Evolutionary conservation across 1,140 invertebrate genomes (phyloP).

Genomic region (Lysiphlebus fabarum): DNA sequence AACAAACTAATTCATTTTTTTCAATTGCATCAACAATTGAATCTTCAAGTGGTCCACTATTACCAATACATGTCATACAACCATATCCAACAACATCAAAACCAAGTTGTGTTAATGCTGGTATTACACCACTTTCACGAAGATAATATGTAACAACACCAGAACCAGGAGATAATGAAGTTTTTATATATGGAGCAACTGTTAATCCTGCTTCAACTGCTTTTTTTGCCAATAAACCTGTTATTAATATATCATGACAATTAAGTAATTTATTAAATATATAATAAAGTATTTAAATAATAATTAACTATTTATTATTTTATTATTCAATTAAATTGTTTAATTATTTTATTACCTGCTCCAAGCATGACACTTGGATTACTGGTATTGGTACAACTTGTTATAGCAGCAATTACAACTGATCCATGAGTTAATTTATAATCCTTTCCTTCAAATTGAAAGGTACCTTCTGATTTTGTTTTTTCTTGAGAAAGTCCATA

Average conservation of each 20-base stretch:
- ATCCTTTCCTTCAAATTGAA: constrained; percentile 77
- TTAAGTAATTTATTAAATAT: constrained; percentile 5
- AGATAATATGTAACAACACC: constrained; percentile 98
- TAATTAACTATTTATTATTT: too few relatives aligned
- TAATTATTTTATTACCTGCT: constrained; percentile 59
- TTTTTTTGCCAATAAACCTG: constrained; percentile 90
- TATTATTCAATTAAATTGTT: too few relatives aligned
- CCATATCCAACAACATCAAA: constrained; percentile 95
- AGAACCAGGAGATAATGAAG: constrained; percentile 92
- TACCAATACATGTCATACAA: constrained; percentile 99
- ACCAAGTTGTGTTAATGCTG: constrained; percentile 81
- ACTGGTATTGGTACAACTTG: constrained; percentile 96
- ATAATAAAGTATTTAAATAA: neutral
- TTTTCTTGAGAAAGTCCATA: constrained; percentile 77
- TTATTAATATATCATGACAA: constrained; percentile 9
- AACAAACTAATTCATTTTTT: constrained; percentile 90
- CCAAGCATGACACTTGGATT: constrained; percentile 98
- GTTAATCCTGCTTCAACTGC: constrained; percentile 87
- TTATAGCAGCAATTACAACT: constrained; percentile 96
- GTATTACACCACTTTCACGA: constrained; percentile 81
- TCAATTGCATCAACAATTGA: constrained; percentile 90
- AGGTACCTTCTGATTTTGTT: constrained; percentile 64
- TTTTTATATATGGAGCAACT: constrained; percentile 93
- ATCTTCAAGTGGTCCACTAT: constrained; percentile 91
- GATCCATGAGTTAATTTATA: constrained; percentile 88